Percentiles rank a stretch among this genome's conserved stretches.
These are phyloP conservation scores for Apotomis turbidana DNA, from an alignment of 2,888 invertebrate species.

Conservation along the genomic window DNA sequence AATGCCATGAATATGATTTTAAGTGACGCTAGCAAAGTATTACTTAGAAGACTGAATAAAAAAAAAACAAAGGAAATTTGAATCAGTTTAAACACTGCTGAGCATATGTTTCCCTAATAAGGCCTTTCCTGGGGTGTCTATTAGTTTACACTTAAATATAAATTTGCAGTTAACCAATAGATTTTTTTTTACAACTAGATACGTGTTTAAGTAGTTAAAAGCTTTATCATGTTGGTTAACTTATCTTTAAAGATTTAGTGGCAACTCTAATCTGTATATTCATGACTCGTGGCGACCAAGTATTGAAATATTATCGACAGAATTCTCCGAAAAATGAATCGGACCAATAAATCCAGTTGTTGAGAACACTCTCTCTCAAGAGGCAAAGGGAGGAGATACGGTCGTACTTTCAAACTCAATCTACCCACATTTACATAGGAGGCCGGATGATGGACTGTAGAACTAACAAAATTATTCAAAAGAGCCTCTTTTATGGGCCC, in stretches of 20 bases:
- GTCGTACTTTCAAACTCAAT: slow-evolving; percentile 49
- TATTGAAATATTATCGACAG: slow-evolving; percentile 5
- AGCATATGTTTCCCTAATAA: no score
- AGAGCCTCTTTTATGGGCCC: slow-evolving; percentile 64
- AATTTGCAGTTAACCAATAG: no score
- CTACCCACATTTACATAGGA: slow-evolving; percentile 75
- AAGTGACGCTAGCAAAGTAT: no score
- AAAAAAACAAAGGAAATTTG: no score
- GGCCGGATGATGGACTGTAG: slow-evolving; percentile 65
- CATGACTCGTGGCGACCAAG: not conserved
- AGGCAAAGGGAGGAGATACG: slow-evolving; percentile 43
- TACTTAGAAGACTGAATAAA: no score
- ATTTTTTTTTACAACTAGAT: no score
- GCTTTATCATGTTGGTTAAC: no score
- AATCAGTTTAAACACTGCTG: no score
- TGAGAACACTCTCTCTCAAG: slow-evolving; percentile 42
- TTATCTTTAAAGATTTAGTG: not conserved
- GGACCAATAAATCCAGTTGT: slow-evolving; percentile 32
- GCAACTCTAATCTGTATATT: not conserved
- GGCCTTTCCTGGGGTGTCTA: no score
- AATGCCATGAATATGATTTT: no score
- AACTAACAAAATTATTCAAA: slow-evolving; percentile 81
- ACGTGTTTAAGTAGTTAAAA: no score
- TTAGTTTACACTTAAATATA: no score
- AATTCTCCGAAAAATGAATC: slow-evolving; percentile 29